These are phyloP conservation scores for Sphecodes monilicornis DNA, from an alignment of 2,888 invertebrate genomes.

Conservation along the genomic window DNA sequence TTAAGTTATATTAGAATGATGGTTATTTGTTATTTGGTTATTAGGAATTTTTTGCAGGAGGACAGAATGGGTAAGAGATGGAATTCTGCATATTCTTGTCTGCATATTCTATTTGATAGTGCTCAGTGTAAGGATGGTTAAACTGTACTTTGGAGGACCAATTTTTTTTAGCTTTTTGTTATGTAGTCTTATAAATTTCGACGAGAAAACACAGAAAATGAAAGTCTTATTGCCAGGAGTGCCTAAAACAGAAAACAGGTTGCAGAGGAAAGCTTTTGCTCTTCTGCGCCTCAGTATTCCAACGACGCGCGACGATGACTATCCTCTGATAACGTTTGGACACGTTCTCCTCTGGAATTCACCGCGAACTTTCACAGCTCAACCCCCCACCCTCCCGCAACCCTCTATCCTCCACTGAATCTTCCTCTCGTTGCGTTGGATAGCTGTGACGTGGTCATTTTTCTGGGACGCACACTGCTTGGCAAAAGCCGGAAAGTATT, in stretches of 20 bases:
- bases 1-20: neutral
- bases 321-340: constrained; percentile 69
- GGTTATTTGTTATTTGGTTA: too few relatives aligned
- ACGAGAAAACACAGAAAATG: too few relatives aligned
- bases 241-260: constrained; percentile 31
- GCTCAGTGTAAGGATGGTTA: too few relatives aligned
- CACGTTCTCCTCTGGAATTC: constrained; percentile 68
- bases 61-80: neutral
- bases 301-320: constrained; percentile 61
- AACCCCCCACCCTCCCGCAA: neutral
- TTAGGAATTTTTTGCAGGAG: neutral
- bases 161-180: too few relatives aligned
- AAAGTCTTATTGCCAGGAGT: too few relatives aligned
- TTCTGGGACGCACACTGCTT: neutral
- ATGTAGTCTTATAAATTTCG: too few relatives aligned
- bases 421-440: constrained; percentile 25
- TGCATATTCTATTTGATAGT: too few relatives aligned
- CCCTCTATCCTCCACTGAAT: constrained; percentile 10
- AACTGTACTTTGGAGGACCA: too few relatives aligned
- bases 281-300: constrained; percentile 59
- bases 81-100: too few relatives aligned
- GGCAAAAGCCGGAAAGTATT: neutral
- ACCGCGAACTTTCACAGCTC: constrained; percentile 49
- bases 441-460: constrained; percentile 32
- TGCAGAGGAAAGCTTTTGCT: constrained; percentile 15